These are phyloP conservation scores for Cephalotes varians DNA, from an alignment of 2,888 invertebrate species.

Conservation along the genomic window DNA sequence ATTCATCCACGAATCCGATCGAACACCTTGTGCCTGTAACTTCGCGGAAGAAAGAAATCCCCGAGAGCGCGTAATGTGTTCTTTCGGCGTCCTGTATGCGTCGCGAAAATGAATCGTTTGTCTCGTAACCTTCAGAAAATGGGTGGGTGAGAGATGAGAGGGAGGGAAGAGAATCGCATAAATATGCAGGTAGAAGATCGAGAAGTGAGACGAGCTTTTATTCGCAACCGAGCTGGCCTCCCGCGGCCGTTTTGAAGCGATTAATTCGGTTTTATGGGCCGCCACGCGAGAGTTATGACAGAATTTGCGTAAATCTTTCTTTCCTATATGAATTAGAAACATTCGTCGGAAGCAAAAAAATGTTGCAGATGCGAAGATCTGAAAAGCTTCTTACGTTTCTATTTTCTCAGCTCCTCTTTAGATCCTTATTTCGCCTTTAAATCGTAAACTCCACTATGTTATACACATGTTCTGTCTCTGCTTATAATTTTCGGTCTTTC, in stretches of 20 bases:
- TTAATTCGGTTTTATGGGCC: constrained; percentile 78
- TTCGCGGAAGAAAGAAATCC: background rate
- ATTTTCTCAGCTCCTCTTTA: background rate
- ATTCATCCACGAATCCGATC: background rate
- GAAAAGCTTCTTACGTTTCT: background rate
- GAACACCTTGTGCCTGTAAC: background rate
- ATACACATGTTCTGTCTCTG: constrained; percentile 2
- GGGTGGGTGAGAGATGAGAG: background rate
- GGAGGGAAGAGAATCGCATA: constrained; percentile 53
- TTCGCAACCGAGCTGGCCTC: constrained; percentile 63
- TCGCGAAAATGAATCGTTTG: constrained; percentile 54
- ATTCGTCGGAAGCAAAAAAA: background rate
- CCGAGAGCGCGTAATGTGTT: constrained; percentile 62
- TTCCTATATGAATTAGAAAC: constrained; percentile 17
- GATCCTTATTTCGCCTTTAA: constrained; percentile 2
- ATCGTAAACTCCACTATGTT: constrained; percentile 38
- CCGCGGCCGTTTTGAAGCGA: constrained; percentile 69
- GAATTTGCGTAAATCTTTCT: constrained; percentile 71
- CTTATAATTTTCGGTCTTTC: background rate
- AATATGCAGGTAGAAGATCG: constrained; percentile 57
- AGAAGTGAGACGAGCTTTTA: constrained; percentile 55
- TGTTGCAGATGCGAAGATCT: background rate
- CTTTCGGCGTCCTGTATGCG: constrained; percentile 53
- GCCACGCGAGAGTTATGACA: constrained; percentile 65
- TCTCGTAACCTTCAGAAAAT: constrained; percentile 6